Conservation (phyloP, 2,888 invertebrate species). For the Acronicta aceris region DNA sequence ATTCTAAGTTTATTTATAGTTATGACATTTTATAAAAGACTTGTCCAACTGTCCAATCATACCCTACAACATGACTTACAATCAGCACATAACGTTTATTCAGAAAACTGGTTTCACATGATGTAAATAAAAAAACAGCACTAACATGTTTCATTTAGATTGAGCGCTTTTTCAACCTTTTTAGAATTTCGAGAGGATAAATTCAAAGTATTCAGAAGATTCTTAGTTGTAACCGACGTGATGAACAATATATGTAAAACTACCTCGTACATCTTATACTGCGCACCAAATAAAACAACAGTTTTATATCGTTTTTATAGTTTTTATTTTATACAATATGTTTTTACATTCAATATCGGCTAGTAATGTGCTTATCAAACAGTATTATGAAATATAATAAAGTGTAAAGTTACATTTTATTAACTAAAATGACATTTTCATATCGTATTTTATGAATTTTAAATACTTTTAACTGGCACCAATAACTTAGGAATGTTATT, state of each 20-base stretch:
- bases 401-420: conserved; percentile 1
- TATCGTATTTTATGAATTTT: conserved; percentile 16
- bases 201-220: conserved; percentile 18
- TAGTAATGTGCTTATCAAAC: conserved; percentile 28
- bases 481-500: conserved; percentile 46
- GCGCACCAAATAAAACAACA: conserved; percentile 39
- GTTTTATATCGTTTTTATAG: conserved; percentile 37
- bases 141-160: conserved; percentile 61
- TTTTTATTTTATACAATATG: conserved; percentile 38
- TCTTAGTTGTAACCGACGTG: neutral
- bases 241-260: conserved; percentile 24
- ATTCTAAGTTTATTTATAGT: too few relatives aligned
- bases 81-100: too few relatives aligned
- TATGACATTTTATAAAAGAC: too few relatives aligned
- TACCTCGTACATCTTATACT: conserved; percentile 26
- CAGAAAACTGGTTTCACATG: neutral
- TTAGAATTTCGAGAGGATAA: neutral
- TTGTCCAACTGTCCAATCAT: too few relatives aligned
- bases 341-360: conserved; percentile 31
- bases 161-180: conserved; percentile 1
- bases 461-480: conserved; percentile 34
- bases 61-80: too few relatives aligned
- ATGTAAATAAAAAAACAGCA: conserved; percentile 16
- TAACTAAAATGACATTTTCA: conserved; percentile 9
- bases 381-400: conserved; percentile 7